Conservation (phyloP, 2,113 vertebrate genomes). For the Tragelaphus imberbis region DNA sequence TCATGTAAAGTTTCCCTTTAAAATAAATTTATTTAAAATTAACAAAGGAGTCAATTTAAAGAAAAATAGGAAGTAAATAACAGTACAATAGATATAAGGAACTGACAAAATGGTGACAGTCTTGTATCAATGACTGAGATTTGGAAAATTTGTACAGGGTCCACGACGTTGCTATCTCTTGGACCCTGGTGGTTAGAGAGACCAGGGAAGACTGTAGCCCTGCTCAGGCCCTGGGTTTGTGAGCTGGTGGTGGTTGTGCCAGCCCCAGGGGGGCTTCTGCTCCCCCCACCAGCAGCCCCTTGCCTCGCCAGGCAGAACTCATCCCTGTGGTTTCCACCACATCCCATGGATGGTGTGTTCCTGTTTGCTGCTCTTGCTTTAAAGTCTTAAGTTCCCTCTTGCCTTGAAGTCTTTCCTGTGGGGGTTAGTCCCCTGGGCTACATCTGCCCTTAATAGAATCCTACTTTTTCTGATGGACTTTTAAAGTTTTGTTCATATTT, state of each 20-base stretch:
- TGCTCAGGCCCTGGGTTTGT: background rate
- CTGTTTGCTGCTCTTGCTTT: background rate
- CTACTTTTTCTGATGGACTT: background rate
- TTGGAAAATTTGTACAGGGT: background rate
- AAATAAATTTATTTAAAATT: background rate
- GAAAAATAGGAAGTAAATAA: background rate
- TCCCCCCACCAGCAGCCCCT: background rate
- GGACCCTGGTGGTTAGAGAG: no score
- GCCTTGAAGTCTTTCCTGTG: background rate
- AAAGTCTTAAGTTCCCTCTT: background rate
- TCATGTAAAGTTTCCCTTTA: background rate
- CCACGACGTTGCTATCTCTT: no score
- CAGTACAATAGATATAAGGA: background rate
- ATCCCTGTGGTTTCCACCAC: background rate
- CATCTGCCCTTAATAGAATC: background rate
- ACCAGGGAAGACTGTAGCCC: background rate
- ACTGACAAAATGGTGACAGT: no score
- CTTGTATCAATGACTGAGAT: background rate
- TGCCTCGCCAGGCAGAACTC: background rate
- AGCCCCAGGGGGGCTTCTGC: background rate
- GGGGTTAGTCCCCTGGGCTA: no score
- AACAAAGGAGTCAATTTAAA: background rate
- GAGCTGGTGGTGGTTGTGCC: background rate
- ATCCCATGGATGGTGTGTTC: background rate
- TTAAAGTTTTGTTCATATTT: background rate